Percentiles rank a stretch among this genome's conserved stretches.
Evolutionary conservation across 2,113 vertebrate genomes (phyloP).

Genomic region (Chamaetylas fuelleborni): DNA sequence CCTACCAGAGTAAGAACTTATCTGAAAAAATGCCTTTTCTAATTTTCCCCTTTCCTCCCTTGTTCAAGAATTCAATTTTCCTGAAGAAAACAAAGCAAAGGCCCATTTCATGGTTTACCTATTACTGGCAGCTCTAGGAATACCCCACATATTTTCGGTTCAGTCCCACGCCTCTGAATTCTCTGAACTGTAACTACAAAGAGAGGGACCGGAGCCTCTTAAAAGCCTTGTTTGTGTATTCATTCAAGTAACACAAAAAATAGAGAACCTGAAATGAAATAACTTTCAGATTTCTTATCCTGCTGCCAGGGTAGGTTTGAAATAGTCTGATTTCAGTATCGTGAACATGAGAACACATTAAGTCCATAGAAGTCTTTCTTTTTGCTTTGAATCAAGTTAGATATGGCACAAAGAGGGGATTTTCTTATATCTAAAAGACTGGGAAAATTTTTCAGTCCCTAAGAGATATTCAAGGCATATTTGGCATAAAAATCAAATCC

Average conservation of each 20-base stretch:
- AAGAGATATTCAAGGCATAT: neutral
- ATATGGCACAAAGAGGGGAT: neutral
- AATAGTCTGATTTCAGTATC: neutral
- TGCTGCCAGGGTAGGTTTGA: neutral
- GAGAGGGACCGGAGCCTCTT: neutral
- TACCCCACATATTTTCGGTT: slow-evolving; percentile 64
- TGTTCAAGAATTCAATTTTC: neutral
- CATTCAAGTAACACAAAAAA: neutral
- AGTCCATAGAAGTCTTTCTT: neutral
- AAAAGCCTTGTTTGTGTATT: slow-evolving; percentile 26
- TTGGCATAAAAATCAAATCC: slow-evolving; percentile 22
- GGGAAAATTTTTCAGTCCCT: neutral
- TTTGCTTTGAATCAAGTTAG: neutral
- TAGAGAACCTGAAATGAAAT: neutral
- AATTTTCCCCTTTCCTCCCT: neutral
- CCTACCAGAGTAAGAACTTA: neutral
- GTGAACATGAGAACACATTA: neutral
- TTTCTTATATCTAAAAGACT: neutral
- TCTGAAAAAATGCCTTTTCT: neutral
- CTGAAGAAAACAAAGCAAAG: slow-evolving; percentile 14
- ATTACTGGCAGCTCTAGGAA: slow-evolving; percentile 62
- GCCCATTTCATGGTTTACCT: slow-evolving; percentile 66
- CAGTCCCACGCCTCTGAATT: slow-evolving; percentile 48
- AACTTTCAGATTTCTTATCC: neutral
- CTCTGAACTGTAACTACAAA: slow-evolving; percentile 63